Evolutionary conservation across 2,888 invertebrate genomes (phyloP), one percentile per base, ranked within the genome.

Genomic region (Spodoptera exigua): DNA sequence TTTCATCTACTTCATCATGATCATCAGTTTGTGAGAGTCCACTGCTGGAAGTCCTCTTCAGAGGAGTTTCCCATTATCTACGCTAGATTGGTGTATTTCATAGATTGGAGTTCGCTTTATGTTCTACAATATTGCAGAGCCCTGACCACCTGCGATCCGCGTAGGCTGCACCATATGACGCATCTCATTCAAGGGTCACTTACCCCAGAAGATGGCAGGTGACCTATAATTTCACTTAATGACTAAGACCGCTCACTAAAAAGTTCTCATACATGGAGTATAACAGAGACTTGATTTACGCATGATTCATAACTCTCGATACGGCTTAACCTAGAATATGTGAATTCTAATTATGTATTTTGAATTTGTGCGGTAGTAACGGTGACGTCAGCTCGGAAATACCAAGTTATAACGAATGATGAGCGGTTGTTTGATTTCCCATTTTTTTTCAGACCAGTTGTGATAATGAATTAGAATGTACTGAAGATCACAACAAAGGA

Each of bases 361-460:
- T 27, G 27, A 27, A 27, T 27, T 5, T 27, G 27, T 27, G 9
- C 9, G 3, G 18, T 18, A 18, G 2, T 51, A 49, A 13, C 16
- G 9, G 32, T 67, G 67, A 68, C 57, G 69, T 68, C 69, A 68
- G 35, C 35, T 37, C 41, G 52, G 52, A 62, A 67, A 49, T 47
- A 68, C 53, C 48, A 46, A 27, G 35, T 59, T 13, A 13, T 59
- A 60, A 39, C 61, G 61, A 67, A 55, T 61, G 66, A 60, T 41
- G 37, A 43, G 37, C 43, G n/a, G 13, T 37, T 51, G 44, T 10
- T 9, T 16, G 2, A 16, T 10, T 7, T 14, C n/a, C n/a, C n/a
- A 2, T 16, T 39, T 14, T 39, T 10, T 37, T 37, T 9, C 5
- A 13, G 61, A 34, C 37, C 9, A 3, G n/a, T 47, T 14, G 46